Base-by-base conservation (phyloP, 2,113 vertebrate species). In the Climacteris rufus region DNA sequence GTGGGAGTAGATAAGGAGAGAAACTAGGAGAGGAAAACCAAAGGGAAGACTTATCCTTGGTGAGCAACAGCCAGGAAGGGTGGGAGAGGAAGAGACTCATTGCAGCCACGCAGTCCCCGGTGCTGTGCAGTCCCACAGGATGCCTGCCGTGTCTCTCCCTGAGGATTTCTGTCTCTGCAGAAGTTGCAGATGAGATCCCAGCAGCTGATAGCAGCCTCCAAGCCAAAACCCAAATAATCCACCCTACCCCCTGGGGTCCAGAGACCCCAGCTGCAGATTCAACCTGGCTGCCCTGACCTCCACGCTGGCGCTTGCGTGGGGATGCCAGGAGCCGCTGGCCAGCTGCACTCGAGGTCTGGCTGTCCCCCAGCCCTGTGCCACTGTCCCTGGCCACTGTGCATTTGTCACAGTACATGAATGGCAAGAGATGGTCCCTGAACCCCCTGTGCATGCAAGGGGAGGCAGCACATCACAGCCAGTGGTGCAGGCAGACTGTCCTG, bases 351-450 rank as follows among this genome's bases (percentile, higher is more conserved):
- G 25, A 65, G 65, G 11, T 54, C 87, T 79, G 56, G 13, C n/a
- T 75, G n/a, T 17, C 23, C 47, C 64, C 37, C 68, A 63, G 49
- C 8, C 1, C 47, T 6, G 1, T 76, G 53, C 31, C 83, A 72
- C 64, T 14, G 1, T 52, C 17, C 44, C 68, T 0, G 2, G 74
- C 20, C 63, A 35, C 68, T 1, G 0, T 4, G 1, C 59, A 5
- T 59, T 56, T 35, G 75, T 77, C 15, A 13, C 69, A 77, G 82
- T 39, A 31, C 2, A 75, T 52, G 35, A 53, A n/a, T 3, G 5
- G 40, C 20, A 21, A 44, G 23, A 78, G 71, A 14, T 5, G 4
- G 40, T 15, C 61, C 61, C 77, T 33, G 39, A 37, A 20, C 3
- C 1, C 27, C 35, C 49, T 2, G 50, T 6, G 33, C 18, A 5